A percentile compares a stretch with the other conserved stretches of the same genome.
phyloP scores from a whole-genome alignment of 2,797 vertebrate species.

The Falco biarmicus region DNA sequence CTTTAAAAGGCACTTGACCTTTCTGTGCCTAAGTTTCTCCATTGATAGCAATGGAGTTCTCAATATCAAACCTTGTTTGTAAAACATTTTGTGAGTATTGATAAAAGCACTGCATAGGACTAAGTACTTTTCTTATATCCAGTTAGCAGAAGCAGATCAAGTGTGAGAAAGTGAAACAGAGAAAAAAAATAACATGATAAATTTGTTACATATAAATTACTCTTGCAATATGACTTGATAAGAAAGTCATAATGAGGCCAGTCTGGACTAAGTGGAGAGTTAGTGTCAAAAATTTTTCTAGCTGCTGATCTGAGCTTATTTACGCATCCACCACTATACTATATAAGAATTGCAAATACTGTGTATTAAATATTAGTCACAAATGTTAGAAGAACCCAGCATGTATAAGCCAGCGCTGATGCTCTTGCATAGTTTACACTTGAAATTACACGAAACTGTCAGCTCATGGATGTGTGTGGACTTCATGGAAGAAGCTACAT shows the following conservation, averaged over 20 bases:
- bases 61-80: background rate
- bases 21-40: background rate
- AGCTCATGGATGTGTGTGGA: background rate
- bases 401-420: background rate
- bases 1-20: slow-evolving; percentile 29
- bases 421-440: background rate
- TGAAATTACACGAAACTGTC: background rate
- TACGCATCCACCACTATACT: background rate
- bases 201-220: background rate
- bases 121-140: background rate
- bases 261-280: background rate
- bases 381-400: background rate
- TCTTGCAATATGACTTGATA: background rate
- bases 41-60: background rate
- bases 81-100: background rate
- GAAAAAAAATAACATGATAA: background rate
- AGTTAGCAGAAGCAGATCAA: background rate
- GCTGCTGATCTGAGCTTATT: background rate
- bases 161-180: background rate
- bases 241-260: background rate
- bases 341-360: background rate
- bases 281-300: background rate
- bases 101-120: background rate
- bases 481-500: background rate
- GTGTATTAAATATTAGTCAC: background rate